A percentile compares a stretch with the other conserved stretches of the same genome.
phyloP scores from a whole-genome alignment of 2,113 vertebrate genomes.

The Amblyornis subalaris region DNA sequence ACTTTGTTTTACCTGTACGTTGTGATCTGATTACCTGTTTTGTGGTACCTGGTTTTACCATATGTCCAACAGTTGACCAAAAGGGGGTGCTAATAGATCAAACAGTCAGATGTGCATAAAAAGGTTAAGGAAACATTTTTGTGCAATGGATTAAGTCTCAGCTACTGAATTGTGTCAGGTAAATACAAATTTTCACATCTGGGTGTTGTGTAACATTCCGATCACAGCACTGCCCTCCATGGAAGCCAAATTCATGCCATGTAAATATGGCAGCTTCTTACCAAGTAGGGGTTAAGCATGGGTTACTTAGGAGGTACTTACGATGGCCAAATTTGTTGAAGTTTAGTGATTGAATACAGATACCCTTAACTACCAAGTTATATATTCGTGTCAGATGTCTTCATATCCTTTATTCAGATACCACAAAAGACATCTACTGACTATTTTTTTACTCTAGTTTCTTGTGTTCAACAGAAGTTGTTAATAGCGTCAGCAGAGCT shows the following conservation, averaged over 20 bases:
- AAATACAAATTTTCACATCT: background rate
- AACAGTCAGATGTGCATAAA: background rate
- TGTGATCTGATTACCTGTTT: background rate
- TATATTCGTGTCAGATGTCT: background rate
- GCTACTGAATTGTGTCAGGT: background rate
- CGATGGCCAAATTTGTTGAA: background rate
- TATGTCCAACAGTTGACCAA: slow-evolving; percentile 41
- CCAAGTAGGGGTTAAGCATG: background rate
- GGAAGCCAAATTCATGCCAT: background rate
- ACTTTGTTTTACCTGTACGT: background rate
- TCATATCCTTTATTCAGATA: background rate
- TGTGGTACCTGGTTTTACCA: background rate
- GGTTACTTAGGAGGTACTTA: background rate
- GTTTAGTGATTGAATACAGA: background rate
- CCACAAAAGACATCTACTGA: background rate
- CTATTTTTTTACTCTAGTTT: background rate
- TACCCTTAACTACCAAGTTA: background rate
- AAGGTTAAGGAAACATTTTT: background rate
- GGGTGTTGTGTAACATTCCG: background rate
- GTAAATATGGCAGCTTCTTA: slow-evolving; percentile 12
- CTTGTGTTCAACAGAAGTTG: background rate
- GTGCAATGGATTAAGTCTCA: background rate
- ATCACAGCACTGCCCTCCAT: background rate
- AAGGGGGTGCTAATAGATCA: slow-evolving; percentile 63
- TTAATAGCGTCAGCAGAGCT: background rate